Conservation (phyloP, 2,113 vertebrate species). For the Reinhardtius hippoglossoides region DNA sequence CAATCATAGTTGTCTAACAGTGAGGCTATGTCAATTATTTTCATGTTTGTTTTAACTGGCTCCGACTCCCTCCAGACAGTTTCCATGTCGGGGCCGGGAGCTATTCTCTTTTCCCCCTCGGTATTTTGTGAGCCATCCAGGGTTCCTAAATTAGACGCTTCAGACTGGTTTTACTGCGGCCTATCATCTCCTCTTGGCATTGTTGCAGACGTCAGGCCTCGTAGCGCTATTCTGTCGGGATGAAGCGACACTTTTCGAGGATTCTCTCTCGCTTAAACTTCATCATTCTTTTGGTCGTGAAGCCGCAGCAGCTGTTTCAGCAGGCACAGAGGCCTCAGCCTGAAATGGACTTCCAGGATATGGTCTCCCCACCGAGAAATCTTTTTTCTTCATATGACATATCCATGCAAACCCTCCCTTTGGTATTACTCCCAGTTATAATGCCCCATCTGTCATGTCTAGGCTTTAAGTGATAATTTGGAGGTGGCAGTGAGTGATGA, state of each 20-base stretch:
- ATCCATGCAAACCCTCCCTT: constrained; percentile 42
- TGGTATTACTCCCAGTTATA: constrained; percentile 45
- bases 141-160: constrained; percentile 76
- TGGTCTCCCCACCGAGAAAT: constrained; percentile 47
- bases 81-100: constrained; percentile 63
- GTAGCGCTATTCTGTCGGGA: constrained; percentile 30
- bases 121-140: constrained; percentile 63
- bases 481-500: constrained; percentile 41
- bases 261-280: constrained; percentile 43
- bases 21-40: constrained; percentile 61
- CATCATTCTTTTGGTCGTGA: constrained; percentile 60
- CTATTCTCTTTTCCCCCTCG: constrained; percentile 67
- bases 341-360: constrained; percentile 64
- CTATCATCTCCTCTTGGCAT: constrained; percentile 78
- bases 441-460: constrained; percentile 49
- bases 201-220: constrained; percentile 63
- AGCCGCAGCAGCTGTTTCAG: constrained; percentile 74
- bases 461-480: constrained; percentile 33
- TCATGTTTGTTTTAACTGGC: constrained; percentile 77
- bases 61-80: constrained; percentile 59
- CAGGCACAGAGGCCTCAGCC: constrained; percentile 34
- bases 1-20: constrained; percentile 53
- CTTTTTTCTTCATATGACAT: constrained; percentile 46
- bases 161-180: constrained; percentile 75
- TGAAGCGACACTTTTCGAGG: constrained; percentile 46